A percentile compares a stretch with the other conserved stretches of the same genome.
Evolutionary conservation across 1,140 invertebrate species (phyloP).

Genomic region (Pinna nobilis): DNA sequence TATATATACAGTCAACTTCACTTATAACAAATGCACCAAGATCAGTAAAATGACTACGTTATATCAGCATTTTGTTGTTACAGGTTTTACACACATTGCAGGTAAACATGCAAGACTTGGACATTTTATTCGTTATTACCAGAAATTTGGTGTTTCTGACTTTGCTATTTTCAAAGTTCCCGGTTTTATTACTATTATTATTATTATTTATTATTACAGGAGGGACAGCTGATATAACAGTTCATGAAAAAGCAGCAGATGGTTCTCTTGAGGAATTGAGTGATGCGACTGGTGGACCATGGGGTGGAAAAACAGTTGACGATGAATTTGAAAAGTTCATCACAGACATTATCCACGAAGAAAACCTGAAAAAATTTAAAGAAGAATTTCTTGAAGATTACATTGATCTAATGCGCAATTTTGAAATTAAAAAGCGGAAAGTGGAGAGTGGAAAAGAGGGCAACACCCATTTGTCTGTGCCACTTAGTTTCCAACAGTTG

Average conservation of each 20-base stretch:
- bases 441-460: conserved; percentile 7
- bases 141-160: too few species aligned
- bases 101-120: too few species aligned
- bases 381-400: conserved; percentile 34
- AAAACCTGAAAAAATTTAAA: conserved; percentile 15
- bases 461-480: conserved; percentile 27
- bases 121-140: too few species aligned
- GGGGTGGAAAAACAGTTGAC: conserved; percentile 44
- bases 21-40: too few species aligned
- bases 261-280: conserved; percentile 33
- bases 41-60: too few species aligned
- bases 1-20: too few species aligned
- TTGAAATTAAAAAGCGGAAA: conserved; percentile 33
- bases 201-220: too few species aligned
- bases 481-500: conserved; percentile 8
- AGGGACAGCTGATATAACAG: conserved; percentile 46
- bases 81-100: too few species aligned
- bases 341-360: conserved; percentile 22
- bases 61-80: too few species aligned
- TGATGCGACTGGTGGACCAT: conserved; percentile 40
- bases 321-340: conserved; percentile 38
- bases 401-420: conserved; percentile 29
- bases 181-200: too few species aligned
- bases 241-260: conserved; percentile 28
- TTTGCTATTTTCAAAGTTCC: too few species aligned